A percentile compares a stretch with the other conserved stretches of the same genome.
Evolutionary conservation across 2,888 invertebrate genomes (phyloP).

Genomic region (Argyresthia albistria): DNA sequence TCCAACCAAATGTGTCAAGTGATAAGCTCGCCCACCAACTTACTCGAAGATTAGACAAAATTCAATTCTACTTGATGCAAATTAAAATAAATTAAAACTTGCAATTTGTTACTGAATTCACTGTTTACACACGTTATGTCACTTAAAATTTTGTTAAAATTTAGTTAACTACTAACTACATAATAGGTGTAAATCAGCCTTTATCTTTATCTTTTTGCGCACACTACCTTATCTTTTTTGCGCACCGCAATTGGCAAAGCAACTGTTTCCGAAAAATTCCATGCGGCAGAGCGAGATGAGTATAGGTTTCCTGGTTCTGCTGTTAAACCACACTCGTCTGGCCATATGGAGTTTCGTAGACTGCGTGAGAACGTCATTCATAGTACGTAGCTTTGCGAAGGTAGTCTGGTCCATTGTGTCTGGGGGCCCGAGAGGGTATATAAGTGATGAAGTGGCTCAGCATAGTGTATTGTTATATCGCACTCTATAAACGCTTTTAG

Average conservation of each 20-base stretch:
- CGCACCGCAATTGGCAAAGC: conserved; percentile 65
- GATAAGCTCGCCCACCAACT: too few species aligned
- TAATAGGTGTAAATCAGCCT: too few species aligned
- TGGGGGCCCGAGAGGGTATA: conserved; percentile 49
- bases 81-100: too few species aligned
- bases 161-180: too few species aligned
- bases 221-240: conserved; percentile 35
- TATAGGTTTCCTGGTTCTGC: conserved; percentile 41
- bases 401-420: conserved; percentile 55
- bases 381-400: conserved; percentile 72
- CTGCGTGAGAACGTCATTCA: conserved; percentile 57
- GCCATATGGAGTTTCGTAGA: conserved; percentile 47
- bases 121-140: too few species aligned
- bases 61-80: too few species aligned
- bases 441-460: conserved; percentile 43
- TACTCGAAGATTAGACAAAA: too few species aligned
- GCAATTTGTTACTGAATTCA: too few species aligned
- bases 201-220: too few species aligned
- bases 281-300: conserved; percentile 55
- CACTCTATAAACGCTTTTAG: conserved; percentile 56
- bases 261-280: conserved; percentile 67
- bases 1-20: too few species aligned
- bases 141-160: too few species aligned
- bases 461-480: conserved; percentile 56
- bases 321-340: conserved; percentile 43